Base-by-base conservation (phyloP, 2,113 vertebrate species). In the Syrmaticus mikado region DNA sequence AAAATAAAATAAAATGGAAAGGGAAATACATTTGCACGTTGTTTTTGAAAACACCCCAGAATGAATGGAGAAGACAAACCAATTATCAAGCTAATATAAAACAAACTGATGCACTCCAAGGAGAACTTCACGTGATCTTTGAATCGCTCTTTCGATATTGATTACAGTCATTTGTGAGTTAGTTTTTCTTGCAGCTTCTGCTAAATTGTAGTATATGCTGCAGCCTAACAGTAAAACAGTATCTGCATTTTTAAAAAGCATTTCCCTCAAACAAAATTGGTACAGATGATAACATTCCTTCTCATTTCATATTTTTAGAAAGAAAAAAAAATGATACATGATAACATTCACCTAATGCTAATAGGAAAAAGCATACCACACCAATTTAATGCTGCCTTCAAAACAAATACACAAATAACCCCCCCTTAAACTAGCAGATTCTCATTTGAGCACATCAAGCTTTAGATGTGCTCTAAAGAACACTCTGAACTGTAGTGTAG, bases 61-160 rank as follows among this genome's bases (percentile, higher is more conserved):
- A 89, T 70, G 79, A 45, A 41, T 0, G 2, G 40, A 87, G 48
- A 72, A 70, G 84, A 89, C 41, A 66, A 93, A 89, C 88, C 84
- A 89, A 93, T 90, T 86, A 76, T 74, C 81, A 65, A 82, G 40
- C 24, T 82, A 67, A 85, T 84, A 87, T 36, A 90, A 92, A 83
- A 64, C 62, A 89, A 94, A 88, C 60, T 17, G 20, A 30, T 6
- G 11, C 65, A 53, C 52, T 64, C 70, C 27, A 28, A 43, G 64
- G 58, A 78, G 71, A 73, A 13, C 36, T 71, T 66, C 34, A 32
- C 16, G 6, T 24, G 38, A 77, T 61, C 38, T 80, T 65, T 48
- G 84, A 36, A 81, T 36, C 24, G 16, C 70, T 32, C 30, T 15
- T 84, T 41, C 82, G 19, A 11, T 41, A 38, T 34, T 92, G 62